Base-by-base conservation (phyloP, 1,140 invertebrate species). In the Chlorops oryzae region DNA sequence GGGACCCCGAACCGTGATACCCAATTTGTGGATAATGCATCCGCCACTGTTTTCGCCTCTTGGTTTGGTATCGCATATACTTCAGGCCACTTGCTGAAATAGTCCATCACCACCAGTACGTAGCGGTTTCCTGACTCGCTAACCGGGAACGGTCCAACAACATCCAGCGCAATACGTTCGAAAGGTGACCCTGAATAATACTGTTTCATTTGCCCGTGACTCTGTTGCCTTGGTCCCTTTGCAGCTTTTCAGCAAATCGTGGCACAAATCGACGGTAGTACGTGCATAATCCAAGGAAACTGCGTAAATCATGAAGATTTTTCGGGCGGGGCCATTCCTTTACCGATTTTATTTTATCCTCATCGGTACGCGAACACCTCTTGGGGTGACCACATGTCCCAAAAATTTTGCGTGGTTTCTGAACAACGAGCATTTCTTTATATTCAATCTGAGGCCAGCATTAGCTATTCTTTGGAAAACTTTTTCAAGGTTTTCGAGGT, bases 51-150 rank as follows among this genome's bases (percentile, higher is more conserved):
- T 25, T 32, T 27, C 0, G 67, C 65, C 51, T 66, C 59, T 53
- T 73, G 62, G 54, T 75, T 61, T 13, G 62, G 61, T 13, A 73
- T 55, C 1, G 64, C 51, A 49, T 61, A 64, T 15, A 55, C 59
- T 54, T 72, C 70, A 2, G 61, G 50, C 60, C 62, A 75, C 49
- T 72, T 76, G 5, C 61, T 74, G 51, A 76, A 77, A 51, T 67
- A 63, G 54, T 73, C 67, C 41, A 54, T 25, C 3, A 45, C 27
- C 18, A 55, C 67, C 4, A 74, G 32, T 9, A 74, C 62, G 54
- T 71, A 73, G 47, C 57, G 61, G 45, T 68, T 64, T 4, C 62
- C 57, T 12, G 12, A 38, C 3, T 47, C 1, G 7, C 58, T 65
- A 0, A 28, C 28, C 3, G 58, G 53, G 3, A 72, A 51, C 7